Conservation (phyloP, 2,113 vertebrate species). For the Hyperoodon ampullatus region DNA sequence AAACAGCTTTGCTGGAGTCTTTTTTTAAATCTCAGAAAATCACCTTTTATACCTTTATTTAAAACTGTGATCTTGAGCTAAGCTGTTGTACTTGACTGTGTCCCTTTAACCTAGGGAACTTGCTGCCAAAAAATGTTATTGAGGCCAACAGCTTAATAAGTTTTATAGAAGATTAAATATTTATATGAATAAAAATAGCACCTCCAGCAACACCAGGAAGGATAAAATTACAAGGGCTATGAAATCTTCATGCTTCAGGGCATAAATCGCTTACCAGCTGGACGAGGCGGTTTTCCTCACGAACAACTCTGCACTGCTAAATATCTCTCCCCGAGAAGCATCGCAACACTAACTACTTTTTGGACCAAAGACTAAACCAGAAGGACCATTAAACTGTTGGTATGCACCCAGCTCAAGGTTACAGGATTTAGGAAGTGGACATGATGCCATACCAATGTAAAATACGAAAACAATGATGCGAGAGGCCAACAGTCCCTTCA, state of each 20-base stretch:
- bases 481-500: not conserved
- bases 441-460: not conserved
- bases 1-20: slow-evolving; percentile 42
- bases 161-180: slow-evolving; percentile 83
- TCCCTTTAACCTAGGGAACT: slow-evolving; percentile 77
- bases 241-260: slow-evolving; percentile 80
- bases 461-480: not conserved
- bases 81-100: slow-evolving; percentile 70
- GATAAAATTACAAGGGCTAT: slow-evolving; percentile 79
- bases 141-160: slow-evolving; percentile 81
- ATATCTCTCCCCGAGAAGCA: slow-evolving; percentile 1
- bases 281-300: not conserved
- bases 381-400: not conserved
- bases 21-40: slow-evolving; percentile 68
- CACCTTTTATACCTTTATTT: slow-evolving; percentile 69
- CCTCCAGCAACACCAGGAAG: slow-evolving; percentile 77
- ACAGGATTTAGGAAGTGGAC: not conserved
- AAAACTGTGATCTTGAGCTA: slow-evolving; percentile 73
- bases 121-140: slow-evolving; percentile 75
- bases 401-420: not conserved
- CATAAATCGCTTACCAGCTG: slow-evolving; percentile 76
- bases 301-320: slow-evolving; percentile 46
- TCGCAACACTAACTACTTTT: not conserved
- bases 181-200: slow-evolving; percentile 82
- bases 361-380: not conserved